These are phyloP conservation scores for Simalia tracyae DNA, from an alignment of 2,797 vertebrate genomes.

Conservation along the genomic window DNA sequence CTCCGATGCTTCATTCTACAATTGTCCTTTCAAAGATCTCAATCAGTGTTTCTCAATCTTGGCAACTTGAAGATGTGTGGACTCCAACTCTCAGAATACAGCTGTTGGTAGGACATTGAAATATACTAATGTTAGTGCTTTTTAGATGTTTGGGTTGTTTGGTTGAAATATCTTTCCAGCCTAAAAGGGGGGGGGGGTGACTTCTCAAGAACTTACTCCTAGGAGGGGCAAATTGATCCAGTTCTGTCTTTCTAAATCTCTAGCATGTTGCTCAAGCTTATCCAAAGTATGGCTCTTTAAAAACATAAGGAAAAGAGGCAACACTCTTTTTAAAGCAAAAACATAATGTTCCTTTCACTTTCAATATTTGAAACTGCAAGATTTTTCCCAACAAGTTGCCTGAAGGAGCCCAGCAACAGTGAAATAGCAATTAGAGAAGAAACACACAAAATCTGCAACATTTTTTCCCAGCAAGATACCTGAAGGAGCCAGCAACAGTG, in stretches of 20 bases:
- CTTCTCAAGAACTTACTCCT: background rate
- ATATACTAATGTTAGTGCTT: background rate
- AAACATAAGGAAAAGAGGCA: background rate
- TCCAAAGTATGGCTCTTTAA: background rate
- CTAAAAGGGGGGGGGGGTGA: background rate
- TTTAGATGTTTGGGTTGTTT: background rate
- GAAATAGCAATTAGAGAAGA: background rate
- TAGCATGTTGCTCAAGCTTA: background rate
- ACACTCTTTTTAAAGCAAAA: background rate
- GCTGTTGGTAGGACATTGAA: background rate
- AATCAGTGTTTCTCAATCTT: background rate
- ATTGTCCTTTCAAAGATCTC: background rate
- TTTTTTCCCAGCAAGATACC: background rate
- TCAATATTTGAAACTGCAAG: background rate
- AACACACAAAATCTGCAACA: background rate
- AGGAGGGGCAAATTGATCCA: background rate
- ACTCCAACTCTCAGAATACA: background rate
- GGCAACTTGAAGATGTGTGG: background rate
- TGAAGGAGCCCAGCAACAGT: background rate
- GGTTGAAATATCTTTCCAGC: background rate
- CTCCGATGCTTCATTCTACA: background rate
- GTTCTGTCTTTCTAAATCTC: background rate
- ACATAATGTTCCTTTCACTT: background rate
- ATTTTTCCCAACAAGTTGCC: background rate
- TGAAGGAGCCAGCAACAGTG: background rate